These are phyloP conservation scores for Rostratula benghalensis DNA, from an alignment of 2,113 vertebrate species.

Conservation along the genomic window DNA sequence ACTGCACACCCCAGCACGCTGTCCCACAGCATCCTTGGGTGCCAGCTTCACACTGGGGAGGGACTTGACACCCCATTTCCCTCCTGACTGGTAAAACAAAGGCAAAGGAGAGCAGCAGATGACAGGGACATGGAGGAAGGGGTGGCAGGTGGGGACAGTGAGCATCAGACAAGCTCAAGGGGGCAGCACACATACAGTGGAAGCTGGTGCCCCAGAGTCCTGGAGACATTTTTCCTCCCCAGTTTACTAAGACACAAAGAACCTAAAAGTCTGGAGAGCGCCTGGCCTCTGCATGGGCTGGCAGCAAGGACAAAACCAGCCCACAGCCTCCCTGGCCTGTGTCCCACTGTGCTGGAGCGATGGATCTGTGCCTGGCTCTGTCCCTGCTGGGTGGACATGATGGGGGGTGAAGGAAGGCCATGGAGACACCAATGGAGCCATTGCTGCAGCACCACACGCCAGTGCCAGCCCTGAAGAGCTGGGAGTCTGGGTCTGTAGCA, in stretches of 20 bases:
- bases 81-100: background rate
- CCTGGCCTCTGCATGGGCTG: background rate
- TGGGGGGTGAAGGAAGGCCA: background rate
- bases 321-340: background rate
- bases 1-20: background rate
- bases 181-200: background rate
- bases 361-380: background rate
- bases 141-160: background rate
- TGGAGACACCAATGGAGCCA: accelerated
- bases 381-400: background rate
- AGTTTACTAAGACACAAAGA: background rate
- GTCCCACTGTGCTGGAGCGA: accelerated
- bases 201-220: background rate
- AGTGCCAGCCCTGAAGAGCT: background rate
- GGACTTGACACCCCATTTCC: background rate
- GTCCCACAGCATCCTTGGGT: background rate
- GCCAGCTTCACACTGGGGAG: background rate
- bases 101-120: background rate
- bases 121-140: accelerated
- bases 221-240: background rate
- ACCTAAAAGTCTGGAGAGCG: background rate
- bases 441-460: accelerated
- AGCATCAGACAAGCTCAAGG: background rate
- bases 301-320: background rate
- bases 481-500: accelerated